Percentiles rank a stretch among this genome's conserved stretches.
Evolutionary conservation across 2,797 vertebrate species (phyloP).

Genomic region (Acropternis orthonyx): DNA sequence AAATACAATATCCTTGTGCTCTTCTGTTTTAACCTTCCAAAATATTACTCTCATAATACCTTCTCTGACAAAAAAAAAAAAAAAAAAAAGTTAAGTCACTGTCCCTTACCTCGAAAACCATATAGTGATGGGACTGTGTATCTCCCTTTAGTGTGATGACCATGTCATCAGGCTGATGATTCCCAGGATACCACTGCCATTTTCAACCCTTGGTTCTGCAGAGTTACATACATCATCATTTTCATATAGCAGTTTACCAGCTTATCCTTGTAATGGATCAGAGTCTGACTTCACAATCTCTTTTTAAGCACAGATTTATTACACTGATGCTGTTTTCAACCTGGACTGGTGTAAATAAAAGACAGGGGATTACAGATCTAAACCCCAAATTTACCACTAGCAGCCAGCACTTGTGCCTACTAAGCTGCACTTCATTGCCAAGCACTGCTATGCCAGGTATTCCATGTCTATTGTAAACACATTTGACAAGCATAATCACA

Average conservation of each 20-base stretch:
- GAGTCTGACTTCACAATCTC: not conserved
- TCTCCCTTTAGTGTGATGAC: not conserved
- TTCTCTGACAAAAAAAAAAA: not conserved
- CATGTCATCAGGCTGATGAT: not conserved
- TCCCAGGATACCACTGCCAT: not conserved
- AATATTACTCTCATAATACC: not conserved
- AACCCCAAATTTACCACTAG: not conserved
- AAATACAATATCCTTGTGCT: not conserved
- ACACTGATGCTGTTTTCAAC: not conserved
- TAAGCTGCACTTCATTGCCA: not conserved
- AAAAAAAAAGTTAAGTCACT: not conserved
- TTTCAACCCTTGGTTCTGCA: not conserved
- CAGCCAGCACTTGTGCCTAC: not conserved
- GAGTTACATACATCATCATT: not conserved
- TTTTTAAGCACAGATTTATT: not conserved
- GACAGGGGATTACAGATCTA: not conserved
- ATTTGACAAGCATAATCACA: slow-evolving; percentile 63
- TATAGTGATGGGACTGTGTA: not conserved
- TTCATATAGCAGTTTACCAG: not conserved
- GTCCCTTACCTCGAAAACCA: not conserved
- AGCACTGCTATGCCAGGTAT: not conserved
- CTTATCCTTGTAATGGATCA: not conserved
- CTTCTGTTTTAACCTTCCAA: not conserved
- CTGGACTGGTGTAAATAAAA: not conserved
- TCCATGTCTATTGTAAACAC: slow-evolving; percentile 41